phyloP scores from a whole-genome alignment of 2,113 vertebrate species.

The Misgurnus anguillicaudatus region DNA sequence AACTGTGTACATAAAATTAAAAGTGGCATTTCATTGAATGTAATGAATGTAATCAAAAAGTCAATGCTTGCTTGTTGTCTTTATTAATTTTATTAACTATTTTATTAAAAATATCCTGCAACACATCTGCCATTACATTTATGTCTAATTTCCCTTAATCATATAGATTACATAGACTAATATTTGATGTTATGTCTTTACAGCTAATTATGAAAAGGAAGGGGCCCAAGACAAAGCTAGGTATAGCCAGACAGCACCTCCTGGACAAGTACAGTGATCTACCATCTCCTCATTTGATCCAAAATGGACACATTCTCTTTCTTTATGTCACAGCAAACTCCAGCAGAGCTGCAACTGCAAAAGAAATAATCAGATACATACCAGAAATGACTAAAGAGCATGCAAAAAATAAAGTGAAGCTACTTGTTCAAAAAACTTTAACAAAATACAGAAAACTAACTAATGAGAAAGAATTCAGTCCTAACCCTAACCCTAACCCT shows the following conservation, averaged over 20 bases:
- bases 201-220: constrained; percentile 22
- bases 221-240: constrained; percentile 22
- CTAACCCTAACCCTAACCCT: too few relatives aligned
- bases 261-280: constrained; percentile 13
- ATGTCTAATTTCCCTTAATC: not conserved
- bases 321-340: constrained; percentile 5
- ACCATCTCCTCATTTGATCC: constrained; percentile 16
- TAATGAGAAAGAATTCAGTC: constrained; percentile 1
- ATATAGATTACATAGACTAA: too few relatives aligned
- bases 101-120: not conserved
- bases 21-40: not conserved
- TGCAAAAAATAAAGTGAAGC: too few relatives aligned
- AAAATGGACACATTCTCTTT: constrained; percentile 17
- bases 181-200: too few relatives aligned
- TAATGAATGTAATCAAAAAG: not conserved
- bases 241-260: constrained; percentile 27
- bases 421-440: not conserved
- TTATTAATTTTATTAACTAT: not conserved
- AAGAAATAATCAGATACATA: not conserved
- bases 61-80: constrained; percentile 4
- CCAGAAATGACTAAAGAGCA: constrained; percentile 8
- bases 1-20: not conserved
- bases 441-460: constrained; percentile 11
- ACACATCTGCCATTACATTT: not conserved
- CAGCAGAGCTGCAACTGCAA: constrained; percentile 15